These are phyloP conservation scores for Lagopus muta DNA, from an alignment of 2,113 vertebrate species.

Conservation along the genomic window DNA sequence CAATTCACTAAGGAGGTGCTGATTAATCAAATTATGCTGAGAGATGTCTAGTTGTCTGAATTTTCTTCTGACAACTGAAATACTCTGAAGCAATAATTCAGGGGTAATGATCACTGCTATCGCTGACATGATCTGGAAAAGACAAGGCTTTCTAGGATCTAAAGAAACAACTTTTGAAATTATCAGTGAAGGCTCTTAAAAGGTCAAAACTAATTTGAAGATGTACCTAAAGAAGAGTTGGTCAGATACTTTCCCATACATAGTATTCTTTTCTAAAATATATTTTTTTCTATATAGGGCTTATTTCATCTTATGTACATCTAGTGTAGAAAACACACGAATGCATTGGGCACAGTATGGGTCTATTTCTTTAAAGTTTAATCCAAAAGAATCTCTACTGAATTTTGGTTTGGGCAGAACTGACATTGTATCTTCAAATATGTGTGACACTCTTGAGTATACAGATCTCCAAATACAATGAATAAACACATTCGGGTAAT, in stretches of 20 bases:
- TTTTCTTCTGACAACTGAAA: conserved; percentile 31
- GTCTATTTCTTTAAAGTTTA: not conserved
- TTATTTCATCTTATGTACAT: not conserved
- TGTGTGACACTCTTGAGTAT: not conserved
- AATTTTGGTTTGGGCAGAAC: not conserved
- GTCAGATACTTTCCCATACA: too few relatives aligned
- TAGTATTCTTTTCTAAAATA: too few relatives aligned
- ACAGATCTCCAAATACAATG: not conserved
- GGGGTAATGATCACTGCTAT: not conserved
- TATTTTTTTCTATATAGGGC: too few relatives aligned
- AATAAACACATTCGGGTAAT: not conserved
- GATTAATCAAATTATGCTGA: conserved; percentile 51
- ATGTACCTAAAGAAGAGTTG: not conserved
- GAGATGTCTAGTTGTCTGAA: conserved; percentile 29
- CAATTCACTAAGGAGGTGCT: conserved; percentile 42
- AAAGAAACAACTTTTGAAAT: not conserved
- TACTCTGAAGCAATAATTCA: not conserved
- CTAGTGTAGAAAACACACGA: not conserved
- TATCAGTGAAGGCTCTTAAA: not conserved
- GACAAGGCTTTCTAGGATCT: not conserved
- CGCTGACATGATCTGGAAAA: not conserved
- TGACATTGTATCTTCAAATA: not conserved
- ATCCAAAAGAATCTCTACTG: not conserved
- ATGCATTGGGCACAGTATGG: not conserved
- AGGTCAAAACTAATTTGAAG: not conserved